Base-by-base conservation (phyloP, 2,113 vertebrate genomes). In the Melanocharis versteri region DNA sequence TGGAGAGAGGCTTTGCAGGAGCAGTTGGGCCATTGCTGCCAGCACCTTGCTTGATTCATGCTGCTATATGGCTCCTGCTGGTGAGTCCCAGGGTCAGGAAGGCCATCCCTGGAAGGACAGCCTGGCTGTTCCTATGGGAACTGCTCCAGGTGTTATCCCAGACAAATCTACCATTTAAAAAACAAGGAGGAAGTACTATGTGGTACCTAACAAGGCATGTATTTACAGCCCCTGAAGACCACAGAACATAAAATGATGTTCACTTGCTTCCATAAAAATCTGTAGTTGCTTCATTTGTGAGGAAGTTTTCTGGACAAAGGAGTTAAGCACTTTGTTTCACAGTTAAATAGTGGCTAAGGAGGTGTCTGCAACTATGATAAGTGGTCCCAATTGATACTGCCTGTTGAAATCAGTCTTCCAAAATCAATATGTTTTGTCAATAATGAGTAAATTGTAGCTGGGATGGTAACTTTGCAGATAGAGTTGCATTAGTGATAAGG, bases 341-440 rank as follows among this genome's bases (percentile, higher is more conserved):
- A 28, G 56, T 69, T 45, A 65, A 70, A 48, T 26, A 58, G 39
- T 69, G 30, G 8, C 70, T 81, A 58, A 61, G 4, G 27, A 73
- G 26, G 23, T 70, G 33, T 53, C 16, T 81, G 13, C 33, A 69
- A 17, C 69, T 82, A 9, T 39, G 56, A 62, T 12, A 78, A 80
- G 57, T 64, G 27, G 13, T 71, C 70, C 65, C 51, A 92, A 23
- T 31, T 51, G 62, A 69, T 88, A 45, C 0, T 78, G 39, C 27
- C 2, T 37, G 18, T 75, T 90, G 70, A 81, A 91, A 27, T 78
- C 42, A 73, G 71, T 69, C 66, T 85, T 93, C 77, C 72, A 68
- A 87, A 87, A 94, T 78, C 69, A 60, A 7, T 72, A 28, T 17
- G n/a, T 78, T 94, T 66, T 95, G 90, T 80, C 76, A 68, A 62